Evolutionary conservation across 2,888 invertebrate genomes (phyloP).

Genomic region (Meghimatium bilineatum): DNA sequence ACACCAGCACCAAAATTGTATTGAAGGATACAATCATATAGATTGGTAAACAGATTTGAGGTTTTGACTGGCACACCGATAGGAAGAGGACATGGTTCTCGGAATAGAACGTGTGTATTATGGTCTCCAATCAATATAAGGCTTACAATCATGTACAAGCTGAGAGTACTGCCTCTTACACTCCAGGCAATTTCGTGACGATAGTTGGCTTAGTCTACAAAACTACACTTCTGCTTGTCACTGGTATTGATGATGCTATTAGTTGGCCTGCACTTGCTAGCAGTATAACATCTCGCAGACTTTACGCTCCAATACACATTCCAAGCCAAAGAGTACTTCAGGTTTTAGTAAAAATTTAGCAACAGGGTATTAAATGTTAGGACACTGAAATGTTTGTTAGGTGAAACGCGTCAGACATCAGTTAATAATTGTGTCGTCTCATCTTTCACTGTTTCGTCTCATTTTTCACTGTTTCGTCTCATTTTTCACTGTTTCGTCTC

Average conservation of each 20-base stretch:
- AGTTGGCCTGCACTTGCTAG: conserved; percentile 33
- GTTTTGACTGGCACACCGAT: conserved; percentile 27
- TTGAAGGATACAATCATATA: conserved; percentile 46
- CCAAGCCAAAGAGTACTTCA: not conserved
- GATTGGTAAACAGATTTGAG: conserved; percentile 45
- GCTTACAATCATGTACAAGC: conserved; percentile 24
- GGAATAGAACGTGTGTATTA: conserved; percentile 6
- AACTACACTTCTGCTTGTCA: conserved; percentile 14
- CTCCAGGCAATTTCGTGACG: conserved; percentile 34
- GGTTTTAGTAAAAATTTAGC: not conserved
- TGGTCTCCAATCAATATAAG: conserved; percentile 35
- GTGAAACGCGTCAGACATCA: not conserved
- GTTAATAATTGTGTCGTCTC: no score
- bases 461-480: no score
- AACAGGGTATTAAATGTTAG: conserved; percentile 3
- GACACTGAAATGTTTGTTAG: not conserved
- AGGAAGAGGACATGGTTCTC: conserved; percentile 11
- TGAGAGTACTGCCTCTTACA: conserved; percentile 4
- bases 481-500: no score
- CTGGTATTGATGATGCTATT: conserved; percentile 38
- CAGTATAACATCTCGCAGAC: conserved; percentile 32
- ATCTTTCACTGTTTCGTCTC: no score
- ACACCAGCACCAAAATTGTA: conserved; percentile 37
- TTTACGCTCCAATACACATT: conserved; percentile 24
- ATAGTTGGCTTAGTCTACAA: conserved; percentile 34